Evolutionary conservation across 2,888 invertebrate genomes (phyloP), one percentile per base, ranked within the genome.

Genomic region (Cataglyphis altisquamis): DNA sequence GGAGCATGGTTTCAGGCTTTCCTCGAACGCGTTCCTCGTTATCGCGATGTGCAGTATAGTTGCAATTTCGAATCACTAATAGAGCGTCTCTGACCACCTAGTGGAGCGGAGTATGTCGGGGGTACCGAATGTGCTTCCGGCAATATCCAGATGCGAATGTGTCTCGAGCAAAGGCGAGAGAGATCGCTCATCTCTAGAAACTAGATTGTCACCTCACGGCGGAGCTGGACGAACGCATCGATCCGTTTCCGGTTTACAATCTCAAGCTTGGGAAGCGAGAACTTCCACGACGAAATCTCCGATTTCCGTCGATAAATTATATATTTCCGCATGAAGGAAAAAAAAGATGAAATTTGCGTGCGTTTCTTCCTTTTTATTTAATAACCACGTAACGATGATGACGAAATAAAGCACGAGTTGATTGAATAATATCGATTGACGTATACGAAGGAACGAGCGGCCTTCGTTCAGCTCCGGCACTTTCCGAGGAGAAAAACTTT

Each of bases 51-150:
- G 83, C 84, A 85, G 63, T 88, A n/a, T 87, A 88, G 82, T 86
- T 85, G 84, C 88, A 86, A 86, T 87, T 84, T 87, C 86, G 86
- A 86, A 87, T 87, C 73, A 84, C 83, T 84, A 85, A 84, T 66
- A 57, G 48, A 52, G 52, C 48, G 85, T 85, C 86, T 74, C 45
- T 18, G 15, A 45, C 5, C 45, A 45, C 15, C 15, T 45, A 45
- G 45, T 18, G 18, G 86, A 75, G 70, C 66, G 84, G 63, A 84
- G 74, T 15, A 4, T 74, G 86, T 85, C 74, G 74, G 67, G 15
- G 63, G 8, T 21, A 68, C 36, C 68, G 67, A 67, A 52, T 73
- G 5, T 32, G 39, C 72, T 48, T 81, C 83, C 72, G 66, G 52
- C 77, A 45, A 52, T 62, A 60, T 68, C 66, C 82, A 77, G 78